Conservation (phyloP, 2,888 invertebrate species). For the Crematogaster levior region DNA sequence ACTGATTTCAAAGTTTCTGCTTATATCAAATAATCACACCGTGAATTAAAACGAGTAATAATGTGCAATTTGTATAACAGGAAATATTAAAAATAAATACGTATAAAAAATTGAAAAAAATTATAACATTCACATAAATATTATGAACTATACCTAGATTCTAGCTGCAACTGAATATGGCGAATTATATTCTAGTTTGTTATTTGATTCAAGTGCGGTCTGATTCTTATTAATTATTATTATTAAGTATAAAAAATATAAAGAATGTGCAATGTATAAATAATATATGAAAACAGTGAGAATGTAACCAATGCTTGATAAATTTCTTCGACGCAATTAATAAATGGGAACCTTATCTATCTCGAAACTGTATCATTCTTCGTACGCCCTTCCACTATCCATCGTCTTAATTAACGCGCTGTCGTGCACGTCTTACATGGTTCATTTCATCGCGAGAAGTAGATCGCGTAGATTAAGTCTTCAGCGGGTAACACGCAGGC, state of each 20-base stretch:
- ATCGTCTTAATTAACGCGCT: conserved; percentile 76
- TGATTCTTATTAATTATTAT: no score
- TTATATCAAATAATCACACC: neutral
- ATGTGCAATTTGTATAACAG: neutral
- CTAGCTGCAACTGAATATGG: no score
- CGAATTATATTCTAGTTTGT: no score
- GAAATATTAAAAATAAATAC: neutral
- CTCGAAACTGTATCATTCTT: conserved; percentile 67
- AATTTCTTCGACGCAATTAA: conserved; percentile 59
- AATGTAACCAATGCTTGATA: neutral
- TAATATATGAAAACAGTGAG: neutral
- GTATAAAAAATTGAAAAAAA: neutral
- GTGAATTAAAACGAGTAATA: neutral
- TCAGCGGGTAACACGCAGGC: conserved; percentile 68
- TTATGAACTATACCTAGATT: no score
- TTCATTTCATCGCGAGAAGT: conserved; percentile 69
- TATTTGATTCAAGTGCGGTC: no score
- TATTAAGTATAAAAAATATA: no score
- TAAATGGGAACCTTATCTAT: conserved; percentile 65
- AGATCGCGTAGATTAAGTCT: conserved; percentile 71
- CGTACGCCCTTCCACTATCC: conserved; percentile 63
- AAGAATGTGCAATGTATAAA: neutral
- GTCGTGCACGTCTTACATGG: conserved; percentile 71
- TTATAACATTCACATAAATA: no score
- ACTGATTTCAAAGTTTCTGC: neutral